These are phyloP conservation scores for Lamproptera curius DNA, from an alignment of 2,888 invertebrate species.

Conservation along the genomic window DNA sequence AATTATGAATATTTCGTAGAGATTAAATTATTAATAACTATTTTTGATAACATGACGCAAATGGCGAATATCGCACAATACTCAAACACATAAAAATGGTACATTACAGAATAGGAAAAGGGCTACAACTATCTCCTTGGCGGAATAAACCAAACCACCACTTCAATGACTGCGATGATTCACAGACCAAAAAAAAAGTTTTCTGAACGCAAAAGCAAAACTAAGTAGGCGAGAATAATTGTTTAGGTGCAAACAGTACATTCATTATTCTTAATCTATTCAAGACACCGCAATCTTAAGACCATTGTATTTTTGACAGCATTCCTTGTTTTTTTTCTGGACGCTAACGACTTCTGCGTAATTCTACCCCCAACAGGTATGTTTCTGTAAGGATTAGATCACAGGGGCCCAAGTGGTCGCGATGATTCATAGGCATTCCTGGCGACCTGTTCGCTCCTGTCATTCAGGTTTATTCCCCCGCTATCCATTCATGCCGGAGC, in stretches of 20 bases:
- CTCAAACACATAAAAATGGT: too few species aligned
- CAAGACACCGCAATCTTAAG: background rate
- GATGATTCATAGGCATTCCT: constrained; percentile 4
- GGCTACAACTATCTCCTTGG: too few species aligned
- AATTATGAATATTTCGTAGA: too few species aligned
- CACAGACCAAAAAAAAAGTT: background rate
- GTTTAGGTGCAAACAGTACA: background rate
- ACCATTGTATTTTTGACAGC: background rate
- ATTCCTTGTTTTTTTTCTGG: background rate
- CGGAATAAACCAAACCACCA: too few species aligned
- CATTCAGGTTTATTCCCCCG: background rate
- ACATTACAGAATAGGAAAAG: too few species aligned
- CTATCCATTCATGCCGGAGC: background rate
- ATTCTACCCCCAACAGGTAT: constrained; percentile 1
- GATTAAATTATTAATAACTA: too few species aligned
- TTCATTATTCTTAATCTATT: background rate
- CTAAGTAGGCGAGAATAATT: background rate
- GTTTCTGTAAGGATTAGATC: background rate
- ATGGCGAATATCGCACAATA: too few species aligned
- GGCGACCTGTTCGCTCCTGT: constrained; percentile 3
- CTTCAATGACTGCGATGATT: background rate
- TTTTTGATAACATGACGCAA: too few species aligned
- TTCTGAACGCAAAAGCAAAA: background rate
- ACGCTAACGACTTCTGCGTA: constrained; percentile 6
- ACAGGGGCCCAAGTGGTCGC: background rate